Percentiles rank a stretch among this genome's conserved stretches.
Conservation (phyloP, 2,888 invertebrate genomes). For the Horisme vitalbata region DNA sequence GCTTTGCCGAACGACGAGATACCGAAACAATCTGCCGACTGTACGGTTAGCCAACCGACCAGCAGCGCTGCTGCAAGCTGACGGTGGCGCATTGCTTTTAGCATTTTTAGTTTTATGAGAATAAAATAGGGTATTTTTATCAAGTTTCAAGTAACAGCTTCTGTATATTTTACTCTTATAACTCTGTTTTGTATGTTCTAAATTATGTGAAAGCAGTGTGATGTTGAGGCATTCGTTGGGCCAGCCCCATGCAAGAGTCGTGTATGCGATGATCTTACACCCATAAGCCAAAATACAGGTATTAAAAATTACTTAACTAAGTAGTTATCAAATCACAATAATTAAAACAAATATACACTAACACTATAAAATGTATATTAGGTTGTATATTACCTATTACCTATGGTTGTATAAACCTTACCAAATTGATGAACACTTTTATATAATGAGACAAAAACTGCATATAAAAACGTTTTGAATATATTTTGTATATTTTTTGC, state of each 20-base stretch:
- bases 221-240: conserved; percentile 14
- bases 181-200: no score
- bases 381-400: no score
- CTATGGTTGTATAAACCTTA: no score
- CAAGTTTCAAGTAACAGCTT: no score
- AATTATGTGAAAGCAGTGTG: no score
- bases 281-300: not conserved
- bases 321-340: no score
- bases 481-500: not conserved
- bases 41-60: conserved; percentile 47
- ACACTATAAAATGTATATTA: not conserved
- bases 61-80: conserved; percentile 38
- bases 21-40: conserved; percentile 57
- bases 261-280: conserved; percentile 10
- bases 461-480: not conserved
- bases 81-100: conserved; percentile 32
- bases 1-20: conserved; percentile 74
- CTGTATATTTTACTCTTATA: no score
- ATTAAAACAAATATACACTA: no score
- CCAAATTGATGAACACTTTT: conserved; percentile 19
- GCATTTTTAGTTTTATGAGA: conserved; percentile 11
- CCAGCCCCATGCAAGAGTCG: conserved; percentile 24
- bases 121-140: not conserved
- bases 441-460: conserved; percentile 39
- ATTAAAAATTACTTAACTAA: no score